Evolutionary conservation across 2,888 invertebrate genomes (phyloP).

Genomic region (Idaea aversata): DNA sequence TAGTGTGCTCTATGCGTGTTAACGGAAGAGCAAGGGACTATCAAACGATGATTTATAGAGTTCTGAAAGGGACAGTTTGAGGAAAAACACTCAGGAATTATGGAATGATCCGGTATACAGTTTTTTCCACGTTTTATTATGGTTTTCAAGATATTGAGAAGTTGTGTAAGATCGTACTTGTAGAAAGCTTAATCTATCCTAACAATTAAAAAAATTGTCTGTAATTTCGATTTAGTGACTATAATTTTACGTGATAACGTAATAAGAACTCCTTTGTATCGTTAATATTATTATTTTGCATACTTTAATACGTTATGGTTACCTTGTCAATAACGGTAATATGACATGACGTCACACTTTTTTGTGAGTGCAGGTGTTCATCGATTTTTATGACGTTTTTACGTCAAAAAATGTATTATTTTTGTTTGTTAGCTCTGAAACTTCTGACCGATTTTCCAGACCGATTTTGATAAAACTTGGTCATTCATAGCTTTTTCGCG

Average conservation of each 20-base stretch:
- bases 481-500: neutral
- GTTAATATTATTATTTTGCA: too few species aligned
- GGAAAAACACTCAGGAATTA: constrained; percentile 38
- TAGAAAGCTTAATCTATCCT: neutral
- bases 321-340: too few species aligned
- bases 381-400: too few species aligned
- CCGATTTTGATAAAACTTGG: neutral
- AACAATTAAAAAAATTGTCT: too few species aligned
- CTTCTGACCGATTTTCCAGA: neutral
- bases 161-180: neutral
- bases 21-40: constrained; percentile 39
- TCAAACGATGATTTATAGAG: constrained; percentile 45
- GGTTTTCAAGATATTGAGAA: neutral
- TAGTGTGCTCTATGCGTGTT: constrained; percentile 42
- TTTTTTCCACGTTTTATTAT: neutral
- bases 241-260: too few species aligned
- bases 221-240: too few species aligned
- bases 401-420: too few species aligned
- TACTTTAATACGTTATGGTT: too few species aligned
- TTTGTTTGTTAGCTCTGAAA: too few species aligned
- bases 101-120: neutral
- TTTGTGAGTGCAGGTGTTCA: too few species aligned
- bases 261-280: too few species aligned
- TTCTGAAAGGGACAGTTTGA: constrained; percentile 38
- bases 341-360: too few species aligned